Evolutionary conservation across 2,797 vertebrate species (phyloP).

Genomic region (Phoxinus dragarum): DNA sequence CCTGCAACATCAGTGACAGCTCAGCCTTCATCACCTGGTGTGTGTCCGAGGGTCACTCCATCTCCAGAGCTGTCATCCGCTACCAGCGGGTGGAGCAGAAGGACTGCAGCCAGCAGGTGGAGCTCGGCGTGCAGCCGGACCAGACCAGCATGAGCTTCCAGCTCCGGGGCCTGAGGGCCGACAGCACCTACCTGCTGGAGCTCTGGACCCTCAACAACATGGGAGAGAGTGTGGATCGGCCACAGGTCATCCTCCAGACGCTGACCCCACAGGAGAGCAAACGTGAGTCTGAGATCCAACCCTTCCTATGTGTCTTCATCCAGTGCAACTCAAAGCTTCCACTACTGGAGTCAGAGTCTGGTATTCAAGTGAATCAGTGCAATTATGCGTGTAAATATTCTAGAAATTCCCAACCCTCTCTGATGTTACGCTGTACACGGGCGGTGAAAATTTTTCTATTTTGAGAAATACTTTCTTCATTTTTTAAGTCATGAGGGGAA

Average conservation of each 20-base stretch:
- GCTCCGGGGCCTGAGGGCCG: conserved; percentile 82
- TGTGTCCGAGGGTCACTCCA: conserved; percentile 83
- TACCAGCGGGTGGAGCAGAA: conserved; percentile 81
- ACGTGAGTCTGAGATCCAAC: conserved; percentile 39
- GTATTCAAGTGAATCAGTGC: neutral
- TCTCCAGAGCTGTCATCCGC: conserved; percentile 82
- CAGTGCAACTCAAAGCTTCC: neutral
- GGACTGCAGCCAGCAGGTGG: conserved; percentile 83
- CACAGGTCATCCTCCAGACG: conserved; percentile 75
- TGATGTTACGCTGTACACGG: too few species aligned
- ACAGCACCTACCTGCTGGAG: conserved; percentile 82
- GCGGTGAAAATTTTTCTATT: neutral
- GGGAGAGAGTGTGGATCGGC: conserved; percentile 77
- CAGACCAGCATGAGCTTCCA: conserved; percentile 78
- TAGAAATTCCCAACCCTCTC: too few species aligned
- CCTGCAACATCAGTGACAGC: conserved; percentile 83
- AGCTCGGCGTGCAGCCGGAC: conserved; percentile 77
- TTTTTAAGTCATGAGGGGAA: neutral
- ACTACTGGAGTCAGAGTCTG: neutral
- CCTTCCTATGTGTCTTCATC: neutral
- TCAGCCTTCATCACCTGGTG: conserved; percentile 83
- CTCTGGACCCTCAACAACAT: conserved; percentile 85
- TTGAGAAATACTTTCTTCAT: too few species aligned
- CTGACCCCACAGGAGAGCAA: conserved; percentile 52
- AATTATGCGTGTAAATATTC: neutral